Evolutionary conservation across 2,113 vertebrate species (phyloP).

Genomic region (Bostrychus sinensis): DNA sequence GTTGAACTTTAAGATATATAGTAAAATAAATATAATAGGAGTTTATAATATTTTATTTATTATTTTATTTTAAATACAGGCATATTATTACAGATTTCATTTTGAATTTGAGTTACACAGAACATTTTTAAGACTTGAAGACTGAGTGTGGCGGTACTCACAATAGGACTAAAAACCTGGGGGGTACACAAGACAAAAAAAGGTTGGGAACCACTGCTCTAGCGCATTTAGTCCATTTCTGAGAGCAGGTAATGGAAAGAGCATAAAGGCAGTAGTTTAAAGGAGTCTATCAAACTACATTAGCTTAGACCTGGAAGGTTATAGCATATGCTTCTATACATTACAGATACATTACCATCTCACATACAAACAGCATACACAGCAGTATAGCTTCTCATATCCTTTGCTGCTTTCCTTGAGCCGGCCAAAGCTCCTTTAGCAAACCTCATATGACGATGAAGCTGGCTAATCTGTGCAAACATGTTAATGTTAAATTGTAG

Average conservation of each 20-base stretch:
- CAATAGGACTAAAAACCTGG: no score
- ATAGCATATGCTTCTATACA: slow-evolving; percentile 3
- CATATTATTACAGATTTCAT: no score
- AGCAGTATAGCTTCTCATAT: background rate
- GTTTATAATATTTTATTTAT: no score
- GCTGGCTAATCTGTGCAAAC: background rate
- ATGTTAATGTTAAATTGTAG: background rate
- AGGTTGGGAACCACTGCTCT: background rate
- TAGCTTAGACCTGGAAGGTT: slow-evolving; percentile 6
- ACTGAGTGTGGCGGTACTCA: no score
- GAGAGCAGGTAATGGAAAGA: slow-evolving; percentile 1
- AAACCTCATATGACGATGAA: background rate
- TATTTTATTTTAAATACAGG: no score
- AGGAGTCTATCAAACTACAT: background rate
- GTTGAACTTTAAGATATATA: no score
- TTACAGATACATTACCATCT: background rate
- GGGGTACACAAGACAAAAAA: no score
- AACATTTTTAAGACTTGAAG: no score
- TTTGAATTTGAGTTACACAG: no score
- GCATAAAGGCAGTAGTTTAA: background rate
- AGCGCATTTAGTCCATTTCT: background rate
- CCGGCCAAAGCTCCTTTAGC: slow-evolving; percentile 2
- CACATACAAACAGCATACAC: background rate
- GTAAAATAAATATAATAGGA: no score
- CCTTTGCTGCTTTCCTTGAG: background rate